Conservation (phyloP, 2,113 vertebrate genomes). For the Amphiprion ocellaris region DNA sequence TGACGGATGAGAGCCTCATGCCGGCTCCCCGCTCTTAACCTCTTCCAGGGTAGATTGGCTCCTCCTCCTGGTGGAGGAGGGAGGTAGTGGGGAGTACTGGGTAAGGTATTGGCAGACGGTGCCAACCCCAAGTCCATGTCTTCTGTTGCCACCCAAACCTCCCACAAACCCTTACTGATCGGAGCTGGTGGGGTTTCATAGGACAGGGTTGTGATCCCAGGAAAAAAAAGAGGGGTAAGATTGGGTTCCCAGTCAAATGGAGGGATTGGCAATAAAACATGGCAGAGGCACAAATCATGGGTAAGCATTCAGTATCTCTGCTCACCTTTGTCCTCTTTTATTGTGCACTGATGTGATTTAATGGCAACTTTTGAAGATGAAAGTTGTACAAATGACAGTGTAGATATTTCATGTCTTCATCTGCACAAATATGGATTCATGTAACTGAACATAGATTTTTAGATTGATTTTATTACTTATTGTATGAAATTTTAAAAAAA, state of each 20-base stretch:
- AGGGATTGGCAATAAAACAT: slow-evolving; percentile 55
- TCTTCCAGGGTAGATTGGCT: slow-evolving; percentile 73
- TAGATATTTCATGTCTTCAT: too few relatives aligned
- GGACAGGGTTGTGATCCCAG: background rate
- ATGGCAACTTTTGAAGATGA: slow-evolving; percentile 6
- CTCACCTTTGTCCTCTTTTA: slow-evolving; percentile 33
- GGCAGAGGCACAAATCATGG: slow-evolving; percentile 55
- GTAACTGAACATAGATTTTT: too few relatives aligned
- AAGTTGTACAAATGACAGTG: too few relatives aligned
- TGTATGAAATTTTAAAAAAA: too few relatives aligned
- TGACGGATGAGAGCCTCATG: slow-evolving; percentile 85
- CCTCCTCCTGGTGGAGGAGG: slow-evolving; percentile 53
- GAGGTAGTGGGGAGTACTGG: background rate
- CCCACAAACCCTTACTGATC: slow-evolving; percentile 34
- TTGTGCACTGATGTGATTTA: slow-evolving; percentile 32
- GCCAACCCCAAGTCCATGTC: slow-evolving; percentile 23
- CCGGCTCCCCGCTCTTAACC: slow-evolving; percentile 74
- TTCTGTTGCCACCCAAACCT: slow-evolving; percentile 53
- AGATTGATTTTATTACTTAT: background rate
- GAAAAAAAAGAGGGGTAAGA: slow-evolving; percentile 9
- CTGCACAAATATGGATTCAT: too few relatives aligned
- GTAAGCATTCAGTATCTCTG: slow-evolving; percentile 27
- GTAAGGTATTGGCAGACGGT: slow-evolving; percentile 26
- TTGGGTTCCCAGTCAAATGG: slow-evolving; percentile 59
- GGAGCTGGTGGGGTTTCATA: background rate